These are phyloP conservation scores for Linyphia triangularis DNA, from an alignment of 2,888 invertebrate genomes.

Conservation along the genomic window DNA sequence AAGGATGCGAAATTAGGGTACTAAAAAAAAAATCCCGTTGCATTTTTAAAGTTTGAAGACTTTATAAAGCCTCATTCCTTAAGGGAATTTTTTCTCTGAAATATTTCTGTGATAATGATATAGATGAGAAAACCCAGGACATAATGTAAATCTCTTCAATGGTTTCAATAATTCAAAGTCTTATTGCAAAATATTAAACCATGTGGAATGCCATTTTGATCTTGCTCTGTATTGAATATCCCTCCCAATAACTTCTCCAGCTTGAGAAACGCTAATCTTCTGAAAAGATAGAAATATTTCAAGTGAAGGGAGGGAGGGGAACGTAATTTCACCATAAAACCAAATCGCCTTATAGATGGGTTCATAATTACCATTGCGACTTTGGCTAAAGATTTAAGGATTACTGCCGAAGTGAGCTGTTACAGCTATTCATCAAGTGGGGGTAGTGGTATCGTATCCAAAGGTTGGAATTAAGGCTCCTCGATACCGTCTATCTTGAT, in stretches of 20 bases:
- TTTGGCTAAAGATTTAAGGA: neutral
- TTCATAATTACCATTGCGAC: constrained; percentile 4
- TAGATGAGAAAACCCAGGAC: too few species aligned
- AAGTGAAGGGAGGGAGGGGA: neutral
- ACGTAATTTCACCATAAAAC: neutral
- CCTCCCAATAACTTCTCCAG: neutral
- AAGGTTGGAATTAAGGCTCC: constrained; percentile 4
- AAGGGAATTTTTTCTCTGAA: too few species aligned
- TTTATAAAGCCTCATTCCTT: too few species aligned
- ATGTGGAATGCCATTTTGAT: too few species aligned
- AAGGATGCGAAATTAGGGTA: too few species aligned
- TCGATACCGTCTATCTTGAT: too few species aligned
- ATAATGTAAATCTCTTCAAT: too few species aligned
- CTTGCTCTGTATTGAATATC: neutral
- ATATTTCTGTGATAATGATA: too few species aligned
- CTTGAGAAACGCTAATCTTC: neutral
- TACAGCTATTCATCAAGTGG: neutral
- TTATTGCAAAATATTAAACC: too few species aligned
- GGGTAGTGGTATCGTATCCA: neutral
- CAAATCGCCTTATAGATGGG: neutral
- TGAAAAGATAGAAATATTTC: neutral
- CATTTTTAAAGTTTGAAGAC: too few species aligned
- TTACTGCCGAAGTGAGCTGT: neutral
- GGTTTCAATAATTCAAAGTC: too few species aligned
- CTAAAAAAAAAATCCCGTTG: too few species aligned